These are phyloP conservation scores for Aleiodes leptofemur DNA, from an alignment of 2,888 invertebrate genomes.

Conservation along the genomic window DNA sequence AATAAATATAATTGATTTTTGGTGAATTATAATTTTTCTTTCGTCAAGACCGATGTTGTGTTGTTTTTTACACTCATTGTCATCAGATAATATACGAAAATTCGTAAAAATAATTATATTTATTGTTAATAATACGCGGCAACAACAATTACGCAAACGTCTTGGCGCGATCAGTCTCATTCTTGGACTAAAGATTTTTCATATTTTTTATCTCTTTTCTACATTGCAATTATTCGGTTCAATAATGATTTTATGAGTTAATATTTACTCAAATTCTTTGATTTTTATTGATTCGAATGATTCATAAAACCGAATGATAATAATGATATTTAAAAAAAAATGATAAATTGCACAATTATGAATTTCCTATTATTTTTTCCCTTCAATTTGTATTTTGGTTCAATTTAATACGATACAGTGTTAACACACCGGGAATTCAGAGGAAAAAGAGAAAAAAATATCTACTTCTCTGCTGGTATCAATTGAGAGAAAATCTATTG, in stretches of 20 bases:
- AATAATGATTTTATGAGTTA: not conserved
- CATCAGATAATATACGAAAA: not conserved
- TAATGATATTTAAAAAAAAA: not conserved
- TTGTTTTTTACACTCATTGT: no score
- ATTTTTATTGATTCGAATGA: not conserved
- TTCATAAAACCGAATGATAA: conserved; percentile 3
- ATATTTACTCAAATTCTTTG: not conserved
- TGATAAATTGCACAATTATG: not conserved
- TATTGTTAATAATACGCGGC: conserved; percentile 23
- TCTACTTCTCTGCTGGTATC: no score
- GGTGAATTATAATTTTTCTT: no score
- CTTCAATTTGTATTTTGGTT: not conserved
- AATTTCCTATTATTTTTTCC: not conserved
- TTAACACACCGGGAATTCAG: no score
- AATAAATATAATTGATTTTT: not conserved
- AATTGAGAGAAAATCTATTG: no score
- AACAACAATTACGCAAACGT: conserved; percentile 28
- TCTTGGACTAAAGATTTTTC: conserved; percentile 6
- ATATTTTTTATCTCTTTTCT: not conserved
- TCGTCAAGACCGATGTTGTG: no score
- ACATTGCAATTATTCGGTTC: conserved; percentile 19
- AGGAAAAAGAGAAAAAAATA: no score
- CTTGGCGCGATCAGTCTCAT: conserved; percentile 22
- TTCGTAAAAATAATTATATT: conserved; percentile 7
- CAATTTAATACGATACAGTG: no score